Evolutionary conservation across 37 sponge, comb jelly and placozoan species (phyloP).

Genomic region (Eunapius fragilis): DNA sequence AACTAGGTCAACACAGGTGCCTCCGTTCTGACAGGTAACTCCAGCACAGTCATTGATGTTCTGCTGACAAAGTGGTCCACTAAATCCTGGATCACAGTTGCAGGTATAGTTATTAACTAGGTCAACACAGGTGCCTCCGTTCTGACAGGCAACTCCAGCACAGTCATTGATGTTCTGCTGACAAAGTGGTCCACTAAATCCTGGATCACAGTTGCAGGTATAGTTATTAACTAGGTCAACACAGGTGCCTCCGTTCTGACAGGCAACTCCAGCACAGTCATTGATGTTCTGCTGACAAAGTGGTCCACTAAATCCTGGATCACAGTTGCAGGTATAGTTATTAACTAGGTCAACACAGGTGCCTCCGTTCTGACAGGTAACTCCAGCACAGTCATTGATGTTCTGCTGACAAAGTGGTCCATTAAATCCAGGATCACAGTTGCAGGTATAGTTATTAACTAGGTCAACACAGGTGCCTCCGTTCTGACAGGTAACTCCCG

Average conservation of each 20-base stretch:
- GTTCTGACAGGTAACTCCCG: constrained; percentile 34
- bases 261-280: constrained; percentile 11
- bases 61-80: constrained; percentile 43
- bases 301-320: constrained; percentile 35
- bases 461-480: constrained; percentile 56
- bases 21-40: constrained; percentile 51
- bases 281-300: constrained; percentile 47
- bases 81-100: constrained; percentile 58
- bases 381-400: constrained; percentile 55
- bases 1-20: constrained; percentile 15
- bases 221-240: not conserved
- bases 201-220: constrained; percentile 22
- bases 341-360: constrained; percentile 52
- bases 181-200: constrained; percentile 35
- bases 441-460: constrained; percentile 40
- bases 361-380: constrained; percentile 54
- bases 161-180: constrained; percentile 67
- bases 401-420: constrained; percentile 42
- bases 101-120: constrained; percentile 37
- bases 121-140: constrained; percentile 49
- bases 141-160: constrained; percentile 10
- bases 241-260: constrained; percentile 47
- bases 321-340: constrained; percentile 51
- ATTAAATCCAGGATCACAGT: constrained; percentile 63
- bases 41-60: constrained; percentile 24